Conservation (phyloP, 2,797 vertebrate genomes). For the Tamandua tetradactyla region DNA sequence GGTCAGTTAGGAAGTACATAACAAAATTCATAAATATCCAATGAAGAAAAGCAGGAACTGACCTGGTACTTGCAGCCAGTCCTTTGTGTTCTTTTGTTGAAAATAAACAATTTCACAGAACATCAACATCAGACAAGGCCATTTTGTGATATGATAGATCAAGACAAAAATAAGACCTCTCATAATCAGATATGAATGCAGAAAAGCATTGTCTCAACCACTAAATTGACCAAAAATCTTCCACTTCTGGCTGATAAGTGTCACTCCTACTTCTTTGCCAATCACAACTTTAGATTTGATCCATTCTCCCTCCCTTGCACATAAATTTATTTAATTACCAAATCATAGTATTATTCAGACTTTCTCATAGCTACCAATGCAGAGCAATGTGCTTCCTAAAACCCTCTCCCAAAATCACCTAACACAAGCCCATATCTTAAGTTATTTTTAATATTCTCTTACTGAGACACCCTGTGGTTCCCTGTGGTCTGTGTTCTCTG, state of each 20-base stretch:
- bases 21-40: neutral
- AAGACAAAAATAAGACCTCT: conserved; percentile 26
- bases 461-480: too few species aligned
- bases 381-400: neutral
- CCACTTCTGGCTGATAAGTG: neutral
- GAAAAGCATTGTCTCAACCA: neutral
- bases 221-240: neutral
- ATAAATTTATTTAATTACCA: conserved; percentile 11
- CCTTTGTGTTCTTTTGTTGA: too few species aligned
- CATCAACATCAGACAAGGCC: too few species aligned
- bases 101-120: too few species aligned
- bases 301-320: neutral
- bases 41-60: neutral
- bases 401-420: neutral
- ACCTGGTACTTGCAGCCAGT: too few species aligned
- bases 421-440: neutral
- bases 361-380: neutral
- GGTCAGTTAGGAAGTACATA: neutral
- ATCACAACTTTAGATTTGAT: neutral
- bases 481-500: neutral
- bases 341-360: neutral
- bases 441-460: neutral
- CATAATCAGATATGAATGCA: neutral
- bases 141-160: neutral
- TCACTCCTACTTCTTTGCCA: neutral